phyloP scores from a whole-genome alignment of 1,140 invertebrate species.

The Conopomorpha cramerella region DNA sequence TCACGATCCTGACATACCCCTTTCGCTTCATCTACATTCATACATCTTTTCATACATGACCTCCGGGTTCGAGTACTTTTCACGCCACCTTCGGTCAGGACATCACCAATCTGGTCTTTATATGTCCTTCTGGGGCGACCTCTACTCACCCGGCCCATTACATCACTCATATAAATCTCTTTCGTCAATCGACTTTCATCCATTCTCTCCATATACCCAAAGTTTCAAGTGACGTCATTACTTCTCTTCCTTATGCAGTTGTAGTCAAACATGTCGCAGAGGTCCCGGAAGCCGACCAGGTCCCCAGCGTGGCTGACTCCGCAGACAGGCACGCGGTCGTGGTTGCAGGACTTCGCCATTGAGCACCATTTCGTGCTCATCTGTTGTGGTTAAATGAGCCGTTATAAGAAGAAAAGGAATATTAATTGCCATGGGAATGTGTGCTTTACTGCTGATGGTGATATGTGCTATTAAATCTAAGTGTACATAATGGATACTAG shows the following conservation, averaged over 20 bases:
- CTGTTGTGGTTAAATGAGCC: conserved; percentile 10
- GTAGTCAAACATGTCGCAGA: conserved; percentile 50
- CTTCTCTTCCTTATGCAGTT: conserved; percentile 45
- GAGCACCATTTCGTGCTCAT: conserved; percentile 48
- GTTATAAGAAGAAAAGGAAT: background rate
- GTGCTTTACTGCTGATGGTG: background rate
- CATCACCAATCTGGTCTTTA: too few species aligned
- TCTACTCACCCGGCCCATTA: too few species aligned
- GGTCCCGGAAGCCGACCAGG: conserved; percentile 42
- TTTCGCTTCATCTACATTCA: too few species aligned
- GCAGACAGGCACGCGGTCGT: conserved; percentile 42
- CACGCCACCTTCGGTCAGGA: too few species aligned
- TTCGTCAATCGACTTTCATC: too few species aligned
- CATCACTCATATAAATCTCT: too few species aligned
- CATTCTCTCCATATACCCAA: too few species aligned
- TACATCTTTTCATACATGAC: too few species aligned
- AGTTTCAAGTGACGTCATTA: too few species aligned
- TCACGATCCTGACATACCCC: too few species aligned
- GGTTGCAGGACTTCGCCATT: conserved; percentile 50
- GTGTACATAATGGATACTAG: background rate
- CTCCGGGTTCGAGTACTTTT: too few species aligned
- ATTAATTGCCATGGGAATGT: background rate
- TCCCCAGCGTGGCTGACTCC: conserved; percentile 42
- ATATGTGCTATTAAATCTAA: background rate
- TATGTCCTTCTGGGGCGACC: too few species aligned